Evolutionary conservation across 2,797 vertebrate genomes (phyloP).

Genomic region (Sebastes wilsoni): DNA sequence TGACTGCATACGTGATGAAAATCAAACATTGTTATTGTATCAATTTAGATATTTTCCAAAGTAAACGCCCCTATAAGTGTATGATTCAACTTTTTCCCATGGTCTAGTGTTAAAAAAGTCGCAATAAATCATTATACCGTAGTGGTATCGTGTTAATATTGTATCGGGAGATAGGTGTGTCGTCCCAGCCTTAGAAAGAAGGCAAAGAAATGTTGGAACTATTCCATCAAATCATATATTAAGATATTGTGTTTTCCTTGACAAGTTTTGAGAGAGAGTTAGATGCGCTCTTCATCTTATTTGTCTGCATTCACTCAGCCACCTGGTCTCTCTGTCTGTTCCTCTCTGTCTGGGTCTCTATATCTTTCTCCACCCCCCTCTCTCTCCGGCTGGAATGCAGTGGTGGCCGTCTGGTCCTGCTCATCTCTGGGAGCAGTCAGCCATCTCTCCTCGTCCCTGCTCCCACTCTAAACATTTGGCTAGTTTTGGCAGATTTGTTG

Average conservation of each 20-base stretch:
- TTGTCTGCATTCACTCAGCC: slow-evolving; percentile 12
- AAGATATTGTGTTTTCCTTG: neutral
- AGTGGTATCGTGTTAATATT: too few relatives aligned
- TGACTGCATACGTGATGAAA: too few relatives aligned
- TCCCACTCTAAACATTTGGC: slow-evolving; percentile 83
- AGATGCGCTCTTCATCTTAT: neutral
- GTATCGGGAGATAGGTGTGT: too few relatives aligned
- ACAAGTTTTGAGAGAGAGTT: neutral
- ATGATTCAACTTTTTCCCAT: too few relatives aligned
- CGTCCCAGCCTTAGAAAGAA: too few relatives aligned
- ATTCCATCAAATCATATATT: neutral
- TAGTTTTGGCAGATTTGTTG: slow-evolving; percentile 83
- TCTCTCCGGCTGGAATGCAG: slow-evolving; percentile 64
- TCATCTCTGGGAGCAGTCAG: slow-evolving; percentile 78
- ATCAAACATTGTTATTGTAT: too few relatives aligned
- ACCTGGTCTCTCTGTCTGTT: slow-evolving; percentile 44
- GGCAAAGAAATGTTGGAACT: neutral
- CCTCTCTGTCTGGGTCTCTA: slow-evolving; percentile 21
- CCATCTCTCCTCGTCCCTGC: slow-evolving; percentile 76
- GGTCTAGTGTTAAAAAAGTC: too few relatives aligned
- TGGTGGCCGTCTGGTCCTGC: slow-evolving; percentile 75
- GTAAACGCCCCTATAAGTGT: too few relatives aligned
- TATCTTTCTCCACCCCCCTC: slow-evolving; percentile 3
- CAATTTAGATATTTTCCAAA: too few relatives aligned
- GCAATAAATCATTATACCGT: too few relatives aligned